Conservation (phyloP, 2,888 invertebrate genomes). For the Drosophila falleni region DNA sequence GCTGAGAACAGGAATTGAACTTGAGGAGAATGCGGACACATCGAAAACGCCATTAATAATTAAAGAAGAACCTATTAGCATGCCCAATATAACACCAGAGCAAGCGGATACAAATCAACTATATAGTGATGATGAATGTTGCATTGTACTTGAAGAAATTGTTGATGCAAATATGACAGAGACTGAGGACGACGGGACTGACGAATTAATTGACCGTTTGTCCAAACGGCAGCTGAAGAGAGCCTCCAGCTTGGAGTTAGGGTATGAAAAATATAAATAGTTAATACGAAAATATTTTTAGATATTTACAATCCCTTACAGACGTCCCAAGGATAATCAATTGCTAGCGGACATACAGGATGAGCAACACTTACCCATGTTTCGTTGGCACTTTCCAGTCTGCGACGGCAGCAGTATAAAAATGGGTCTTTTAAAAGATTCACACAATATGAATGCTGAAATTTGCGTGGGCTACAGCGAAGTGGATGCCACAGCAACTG, state of each 20-base stretch:
- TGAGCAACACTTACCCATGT: constrained; percentile 15
- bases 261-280: constrained; percentile 14
- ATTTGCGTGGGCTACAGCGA: constrained; percentile 9
- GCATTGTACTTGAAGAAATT: constrained; percentile 41
- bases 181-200: constrained; percentile 24
- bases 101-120: constrained; percentile 4
- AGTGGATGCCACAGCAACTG: neutral
- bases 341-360: neutral
- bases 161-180: constrained; percentile 7
- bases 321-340: neutral
- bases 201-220: constrained; percentile 29
- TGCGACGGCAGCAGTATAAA: constrained; percentile 17
- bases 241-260: neutral
- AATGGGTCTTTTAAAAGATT: constrained; percentile 27
- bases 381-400: constrained; percentile 64
- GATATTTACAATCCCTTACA: neutral
- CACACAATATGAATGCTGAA: constrained; percentile 8
- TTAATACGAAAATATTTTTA: neutral
- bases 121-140: constrained; percentile 47
- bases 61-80: constrained; percentile 34
- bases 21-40: neutral
- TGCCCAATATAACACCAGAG: constrained; percentile 29
- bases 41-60: neutral
- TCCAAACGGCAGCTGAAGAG: constrained; percentile 11
- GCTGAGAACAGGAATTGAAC: neutral